Base-by-base conservation (phyloP, 2,888 invertebrate genomes). In the Papilio demoleus region DNA sequence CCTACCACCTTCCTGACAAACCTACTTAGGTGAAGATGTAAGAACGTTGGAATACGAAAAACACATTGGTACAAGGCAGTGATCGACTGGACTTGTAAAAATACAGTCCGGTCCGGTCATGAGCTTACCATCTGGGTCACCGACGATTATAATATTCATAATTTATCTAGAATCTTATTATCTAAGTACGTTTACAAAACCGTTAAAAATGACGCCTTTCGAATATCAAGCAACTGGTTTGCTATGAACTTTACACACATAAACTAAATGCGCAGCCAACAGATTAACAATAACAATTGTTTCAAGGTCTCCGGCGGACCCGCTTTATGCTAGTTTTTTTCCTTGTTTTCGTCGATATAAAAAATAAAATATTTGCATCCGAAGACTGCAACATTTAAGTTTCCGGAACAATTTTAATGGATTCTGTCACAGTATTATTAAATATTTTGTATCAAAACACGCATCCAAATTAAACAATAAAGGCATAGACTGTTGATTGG, bases 231-330 rank as follows among this genome's bases (percentile, higher is more conserved):
- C 36, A 36, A 59, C 59, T 27, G 64, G 63, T 68, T 64, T 58
- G 19, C 47, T 24, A 38, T 36, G 27, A 56, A 31, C 27, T 31
- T 56, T 53, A 3, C 31, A 3, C 24, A 42, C 36, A 50, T 4
- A 50, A 3, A 11, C 34, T 4, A 3, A 6, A 66, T 59, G 47
- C 59, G 47, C 65, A 56, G 59, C 19, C 40, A 4, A 31, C 67
- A 61, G 8, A 53, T 67, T 67, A 56, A 45, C 42, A 62, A 63
- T 56, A 62, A 42, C 34, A 67, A 67, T 67, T 56, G 53, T 40
- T 67, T 58, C 62, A 67, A 67, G 67, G 67, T 53, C 34, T 22
- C 19, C 34, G 6, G 34, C 17, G 1, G 56, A 56, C 60, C n/a
- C 56, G 45, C 24, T 22, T 42, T 42, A 56, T 63, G 17, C 6